Evolutionary conservation across 1,140 invertebrate genomes (phyloP), one percentile per base, ranked within the genome.

Genomic region (Gonioctena quinquepunctata): DNA sequence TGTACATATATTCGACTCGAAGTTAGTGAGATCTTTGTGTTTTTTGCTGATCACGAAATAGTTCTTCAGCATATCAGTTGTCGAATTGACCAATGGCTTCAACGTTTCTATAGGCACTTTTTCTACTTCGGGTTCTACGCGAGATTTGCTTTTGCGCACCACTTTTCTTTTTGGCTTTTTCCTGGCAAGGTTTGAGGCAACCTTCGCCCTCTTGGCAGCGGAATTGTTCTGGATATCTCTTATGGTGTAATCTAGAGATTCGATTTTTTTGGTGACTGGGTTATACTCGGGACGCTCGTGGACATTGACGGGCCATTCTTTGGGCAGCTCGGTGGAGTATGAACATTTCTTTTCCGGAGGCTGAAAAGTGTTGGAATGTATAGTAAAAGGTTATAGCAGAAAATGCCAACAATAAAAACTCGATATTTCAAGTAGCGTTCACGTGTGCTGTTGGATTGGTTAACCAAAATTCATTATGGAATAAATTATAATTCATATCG

Each of bases 241-340:
- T n/a, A 74, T 69, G 1, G 69, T 66, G 52, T 52, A 69, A 69
- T 74, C 69, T 42, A 74, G 65, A 33, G 66, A 33, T 64, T 70
- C 75, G 16, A 76, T 72, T 69, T 52, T 73, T 23, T 56, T 60
- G 21, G 69, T 71, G 57, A 28, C 52, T n/a, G 79, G 77, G 75
- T 85, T 83, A 25, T 76, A 85, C 21, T 84, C 76, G 1, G 83
- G 83, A 28, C 83, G 74, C 52, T 84, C 83, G 50, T 83, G 81
- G 33, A 81, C 83, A 68, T 84, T 80, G 1, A 73, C 77, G 0
- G 83, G 83, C 83, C 83, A 84, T 52, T 71, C 61, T 60, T 68
- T 68, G 11, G 23, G 62, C 13, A 25, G 16, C 25, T 52, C 11
- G 7, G 49, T 16, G 8, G 49, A 54, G 18, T 22, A 3, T 28